Conservation (phyloP, 2,888 invertebrate species). For the Drosophila yooni region DNA sequence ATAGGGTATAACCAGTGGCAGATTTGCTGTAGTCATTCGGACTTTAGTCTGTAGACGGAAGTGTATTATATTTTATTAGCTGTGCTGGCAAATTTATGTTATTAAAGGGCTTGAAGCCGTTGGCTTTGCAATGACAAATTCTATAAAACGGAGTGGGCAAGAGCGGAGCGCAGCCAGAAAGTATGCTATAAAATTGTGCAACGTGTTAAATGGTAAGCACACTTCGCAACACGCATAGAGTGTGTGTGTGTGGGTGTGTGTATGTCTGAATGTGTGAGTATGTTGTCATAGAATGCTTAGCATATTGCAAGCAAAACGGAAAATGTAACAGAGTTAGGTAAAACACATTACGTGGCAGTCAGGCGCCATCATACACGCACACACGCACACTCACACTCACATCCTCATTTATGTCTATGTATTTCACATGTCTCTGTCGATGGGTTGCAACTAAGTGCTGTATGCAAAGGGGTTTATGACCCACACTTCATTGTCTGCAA, state of each 20-base stretch:
- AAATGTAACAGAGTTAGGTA: conserved; percentile 68
- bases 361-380: conserved; percentile 25
- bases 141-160: conserved; percentile 1
- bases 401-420: not conserved
- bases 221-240: conserved; percentile 13
- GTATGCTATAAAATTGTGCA: conserved; percentile 52
- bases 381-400: conserved; percentile 1
- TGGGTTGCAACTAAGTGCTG: conserved; percentile 54
- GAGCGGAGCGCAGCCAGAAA: conserved; percentile 31
- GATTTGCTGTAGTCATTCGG: conserved; percentile 44
- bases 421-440: conserved; percentile 41
- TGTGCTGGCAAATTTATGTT: conserved; percentile 60
- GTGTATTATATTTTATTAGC: conserved; percentile 77
- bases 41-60: conserved; percentile 47
- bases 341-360: conserved; percentile 64
- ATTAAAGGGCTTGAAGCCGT: conserved; percentile 54
- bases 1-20: conserved; percentile 22
- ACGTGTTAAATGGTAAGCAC: conserved; percentile 51
- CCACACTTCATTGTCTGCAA: conserved; percentile 32
- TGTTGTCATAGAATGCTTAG: conserved; percentile 55
- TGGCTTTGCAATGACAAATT: conserved; percentile 51
- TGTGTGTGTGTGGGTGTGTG: conserved; percentile 1
- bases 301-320: conserved; percentile 73
- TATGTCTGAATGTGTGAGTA: conserved; percentile 11
- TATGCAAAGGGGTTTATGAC: conserved; percentile 48